Evolutionary conservation across 1,140 invertebrate genomes (phyloP).

Genomic region (Lamellibrachia luymesi): DNA sequence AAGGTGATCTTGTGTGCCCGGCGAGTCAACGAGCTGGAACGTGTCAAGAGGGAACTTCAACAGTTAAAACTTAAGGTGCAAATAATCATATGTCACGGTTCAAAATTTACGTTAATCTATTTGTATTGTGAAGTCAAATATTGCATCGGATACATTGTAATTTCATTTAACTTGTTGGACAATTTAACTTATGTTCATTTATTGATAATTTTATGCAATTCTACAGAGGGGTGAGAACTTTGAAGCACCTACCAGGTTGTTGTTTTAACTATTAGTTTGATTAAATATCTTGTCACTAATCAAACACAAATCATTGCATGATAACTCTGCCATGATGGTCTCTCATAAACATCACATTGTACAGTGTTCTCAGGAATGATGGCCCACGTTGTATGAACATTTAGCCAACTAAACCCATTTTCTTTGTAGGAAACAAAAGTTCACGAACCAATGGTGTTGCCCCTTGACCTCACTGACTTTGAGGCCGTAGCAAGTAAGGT

Average conservation of each 20-base stretch:
- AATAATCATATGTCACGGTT: neutral
- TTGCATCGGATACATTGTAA: neutral
- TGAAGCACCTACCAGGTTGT: no score
- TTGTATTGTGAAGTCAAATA: neutral
- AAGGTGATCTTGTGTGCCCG: conserved; percentile 81
- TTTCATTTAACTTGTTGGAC: neutral
- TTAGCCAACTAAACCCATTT: neutral
- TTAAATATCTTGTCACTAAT: no score
- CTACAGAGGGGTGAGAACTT: no score
- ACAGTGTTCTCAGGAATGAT: no score
- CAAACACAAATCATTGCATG: no score
- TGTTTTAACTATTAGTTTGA: no score
- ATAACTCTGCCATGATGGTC: no score
- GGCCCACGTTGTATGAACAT: neutral
- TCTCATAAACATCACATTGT: no score
- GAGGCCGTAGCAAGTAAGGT: conserved; percentile 66
- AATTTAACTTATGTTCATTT: neutral
- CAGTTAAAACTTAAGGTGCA: neutral
- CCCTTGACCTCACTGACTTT: conserved; percentile 76
- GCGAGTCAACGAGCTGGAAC: conserved; percentile 72
- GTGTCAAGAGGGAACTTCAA: conserved; percentile 64
- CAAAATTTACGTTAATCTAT: neutral
- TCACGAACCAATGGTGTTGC: conserved; percentile 70
- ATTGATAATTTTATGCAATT: neutral
- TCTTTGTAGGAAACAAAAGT: neutral